Evolutionary conservation across 2,888 invertebrate genomes (phyloP), one percentile per base, ranked within the genome.

Genomic region (Calliopum simillimum): DNA sequence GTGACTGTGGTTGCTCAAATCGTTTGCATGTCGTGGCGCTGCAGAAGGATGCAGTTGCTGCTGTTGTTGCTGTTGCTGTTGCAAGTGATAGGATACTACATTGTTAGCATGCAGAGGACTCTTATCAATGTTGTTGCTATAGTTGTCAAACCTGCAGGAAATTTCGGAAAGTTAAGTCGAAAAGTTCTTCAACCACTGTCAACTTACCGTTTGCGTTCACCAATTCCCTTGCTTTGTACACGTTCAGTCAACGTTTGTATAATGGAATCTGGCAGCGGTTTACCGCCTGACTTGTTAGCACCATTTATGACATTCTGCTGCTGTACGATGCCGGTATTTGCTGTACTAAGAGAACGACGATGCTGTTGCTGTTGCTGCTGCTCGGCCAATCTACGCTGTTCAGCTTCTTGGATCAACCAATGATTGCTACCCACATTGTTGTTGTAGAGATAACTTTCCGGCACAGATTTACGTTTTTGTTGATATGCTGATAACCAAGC

Each of bases 401-500:
- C 97, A 0, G 97, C 96, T 84, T 97, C 97, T 91, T 96, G 88
- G 82, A 95, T 92, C n/a, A 97, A 88, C 97, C 97, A 97, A 83
- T 97, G 96, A 78, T 96, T 94, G 61, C 44, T 61, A 23, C 56
- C 43, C 79, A 90, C 90, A 46, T 69, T 69, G 21, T 70, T 70
- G 65, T 72, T 74, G 21, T 76, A 74, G 46, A 74, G 66, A 41
- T 78, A 80, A n/a, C 78, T 71, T 21, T 88, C 86, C 1, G 90
- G 89, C 79, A 90, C 88, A 4, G 87, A 86, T 75, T 89, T 91
- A 69, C 90, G 88, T 78, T 92, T 89, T 58, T 91, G 88, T 80
- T 91, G 92, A 79, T 93, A 89, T 91, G 94, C 93, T 33, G 78
- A 76, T 72, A 92, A 62, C 84, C 85, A 85, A n/a, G 81, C 77